Evolutionary conservation across 2,888 invertebrate genomes (phyloP), one percentile per base, ranked within the genome.

Genomic region (Aricia artaxerxes): DNA sequence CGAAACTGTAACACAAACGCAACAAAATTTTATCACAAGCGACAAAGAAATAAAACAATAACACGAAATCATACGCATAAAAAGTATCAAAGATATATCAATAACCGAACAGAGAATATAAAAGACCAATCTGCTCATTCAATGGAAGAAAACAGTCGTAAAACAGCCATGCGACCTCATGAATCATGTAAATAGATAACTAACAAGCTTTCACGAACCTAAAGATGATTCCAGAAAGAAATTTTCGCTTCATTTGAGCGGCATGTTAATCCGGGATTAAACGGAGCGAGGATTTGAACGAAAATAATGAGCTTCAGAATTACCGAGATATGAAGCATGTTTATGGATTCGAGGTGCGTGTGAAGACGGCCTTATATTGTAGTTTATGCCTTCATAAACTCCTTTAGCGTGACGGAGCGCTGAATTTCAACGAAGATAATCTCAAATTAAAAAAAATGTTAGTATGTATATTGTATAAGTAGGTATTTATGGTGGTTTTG

Each of bases 221-320:
- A 77, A 78, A 77, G 79, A 81, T 81, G 80, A 80, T 82, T 80
- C 69, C 75, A 73, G 73, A 80, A 81, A 82, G 78, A 82, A 80
- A 76, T 53, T 76, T 76, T 76, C 78, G 79, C 81, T 83, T 81
- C 82, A 82, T 82, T 82, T 82, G 78, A 78, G 79, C 78, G 76
- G 81, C 79, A 81, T 78, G 79, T 80, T 83, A 83, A 83, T 83
- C 82, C 81, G 79, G 83, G 81, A 81, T 83, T 82, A 82, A 82
- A 80, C 79, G 80, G 78, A 78, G 79, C 78, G 80, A 76, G 81
- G 76, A 49, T 76, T 81, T 79, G 57, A 57, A 57, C 44, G 78
- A 78, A 79, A 82, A 82, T 83, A 83, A 83, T 81, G 81, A 83
- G 81, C 80, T 75, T 16, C 9, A 60, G 72, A 78, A 79, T 77